A percentile compares a stretch with the other conserved stretches of the same genome.
Evolutionary conservation across 2,888 invertebrate species (phyloP).

Genomic region (Biston stratarius): DNA sequence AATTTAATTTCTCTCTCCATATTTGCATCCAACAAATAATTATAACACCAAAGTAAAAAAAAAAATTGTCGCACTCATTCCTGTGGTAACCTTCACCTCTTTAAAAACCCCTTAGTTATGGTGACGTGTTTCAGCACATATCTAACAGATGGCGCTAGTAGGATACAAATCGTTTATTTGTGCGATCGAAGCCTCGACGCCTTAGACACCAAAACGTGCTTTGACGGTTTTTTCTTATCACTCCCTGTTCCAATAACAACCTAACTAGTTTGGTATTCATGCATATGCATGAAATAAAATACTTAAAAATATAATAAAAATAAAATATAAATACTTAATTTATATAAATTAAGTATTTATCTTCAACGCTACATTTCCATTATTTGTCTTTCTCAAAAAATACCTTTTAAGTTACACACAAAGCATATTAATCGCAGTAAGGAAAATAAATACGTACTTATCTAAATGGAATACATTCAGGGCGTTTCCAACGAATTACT

Average conservation of each 20-base stretch:
- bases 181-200: slow-evolving; percentile 36
- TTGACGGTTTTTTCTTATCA: slow-evolving; percentile 38
- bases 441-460: slow-evolving; percentile 4
- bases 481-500: slow-evolving; percentile 3
- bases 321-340: too few relatives aligned
- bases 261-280: slow-evolving; percentile 16
- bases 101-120: neutral
- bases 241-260: slow-evolving; percentile 35
- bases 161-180: slow-evolving; percentile 36
- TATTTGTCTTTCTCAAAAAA: slow-evolving; percentile 14
- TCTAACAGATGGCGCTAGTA: slow-evolving; percentile 63
- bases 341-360: slow-evolving; percentile 20
- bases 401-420: neutral
- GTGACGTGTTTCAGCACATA: slow-evolving; percentile 1
- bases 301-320: too few relatives aligned
- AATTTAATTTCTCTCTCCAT: too few relatives aligned
- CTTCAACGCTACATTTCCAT: slow-evolving; percentile 31
- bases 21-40: too few relatives aligned
- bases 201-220: slow-evolving; percentile 37
- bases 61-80: too few relatives aligned
- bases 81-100: neutral
- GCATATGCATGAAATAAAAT: too few relatives aligned
- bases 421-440: neutral
- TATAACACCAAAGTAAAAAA: too few relatives aligned
- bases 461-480: neutral